Percentiles rank a stretch among this genome's conserved stretches.
Conservation (phyloP, 2,797 vertebrate species). For the Micromesistius poutassou region DNA sequence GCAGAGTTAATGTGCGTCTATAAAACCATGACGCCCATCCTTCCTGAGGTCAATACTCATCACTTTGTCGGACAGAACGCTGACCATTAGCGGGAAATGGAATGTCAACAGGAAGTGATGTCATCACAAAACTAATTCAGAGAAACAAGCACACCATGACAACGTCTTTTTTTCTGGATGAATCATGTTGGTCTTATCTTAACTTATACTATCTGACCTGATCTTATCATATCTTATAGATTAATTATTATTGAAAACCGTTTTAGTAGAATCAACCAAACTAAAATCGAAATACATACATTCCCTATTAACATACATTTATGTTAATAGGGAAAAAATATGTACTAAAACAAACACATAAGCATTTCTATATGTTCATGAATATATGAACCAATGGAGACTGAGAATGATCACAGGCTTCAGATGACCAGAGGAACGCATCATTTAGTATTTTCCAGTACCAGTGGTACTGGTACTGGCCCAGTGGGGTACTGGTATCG, state of each 20-base stretch:
- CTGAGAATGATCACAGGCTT: background rate
- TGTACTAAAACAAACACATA: too few species aligned
- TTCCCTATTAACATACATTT: too few species aligned
- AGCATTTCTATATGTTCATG: background rate
- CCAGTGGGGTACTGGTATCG: too few species aligned
- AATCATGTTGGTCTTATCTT: background rate
- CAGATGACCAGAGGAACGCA: background rate
- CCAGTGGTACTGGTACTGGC: too few species aligned
- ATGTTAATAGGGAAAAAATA: background rate
- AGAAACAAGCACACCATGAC: background rate
- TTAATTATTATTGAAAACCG: background rate
- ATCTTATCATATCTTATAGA: background rate
- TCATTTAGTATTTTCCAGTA: background rate
- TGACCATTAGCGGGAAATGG: conserved; percentile 1
- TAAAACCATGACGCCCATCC: background rate
- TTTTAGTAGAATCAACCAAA: background rate
- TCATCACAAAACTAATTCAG: background rate
- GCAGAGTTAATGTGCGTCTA: background rate
- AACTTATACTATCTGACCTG: background rate
- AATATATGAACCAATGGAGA: background rate
- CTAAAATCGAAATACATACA: background rate
- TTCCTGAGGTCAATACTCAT: conserved; percentile 7
- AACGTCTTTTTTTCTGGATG: background rate
- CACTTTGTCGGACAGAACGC: background rate
- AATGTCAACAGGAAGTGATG: conserved; percentile 11